Evolutionary conservation across 2,888 invertebrate species (phyloP).

Genomic region (Machimus atricapillus): DNA sequence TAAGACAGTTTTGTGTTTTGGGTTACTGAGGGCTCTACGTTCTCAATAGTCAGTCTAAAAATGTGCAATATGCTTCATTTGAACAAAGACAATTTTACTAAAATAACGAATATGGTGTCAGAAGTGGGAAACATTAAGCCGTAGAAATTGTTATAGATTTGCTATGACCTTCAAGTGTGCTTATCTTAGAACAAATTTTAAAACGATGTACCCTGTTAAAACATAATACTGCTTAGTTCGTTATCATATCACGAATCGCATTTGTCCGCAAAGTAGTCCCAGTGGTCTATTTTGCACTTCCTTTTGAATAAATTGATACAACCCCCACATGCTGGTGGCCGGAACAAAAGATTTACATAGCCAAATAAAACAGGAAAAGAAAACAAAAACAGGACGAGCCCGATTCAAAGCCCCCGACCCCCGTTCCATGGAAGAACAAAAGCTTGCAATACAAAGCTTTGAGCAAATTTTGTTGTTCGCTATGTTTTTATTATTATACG

Average conservation of each 20-base stretch:
- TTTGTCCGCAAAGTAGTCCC: background rate
- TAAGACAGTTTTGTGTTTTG: too few relatives aligned
- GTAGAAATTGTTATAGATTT: background rate
- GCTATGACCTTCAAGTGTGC: background rate
- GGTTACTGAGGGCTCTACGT: too few relatives aligned
- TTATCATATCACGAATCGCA: background rate
- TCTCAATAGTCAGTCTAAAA: too few relatives aligned
- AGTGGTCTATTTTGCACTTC: conserved; percentile 20
- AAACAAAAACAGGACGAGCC: background rate
- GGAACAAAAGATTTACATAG: conserved; percentile 19
- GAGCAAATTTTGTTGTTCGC: conserved; percentile 8
- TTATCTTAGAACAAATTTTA: background rate
- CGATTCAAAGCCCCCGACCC: conserved; percentile 18
- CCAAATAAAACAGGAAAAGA: conserved; percentile 21
- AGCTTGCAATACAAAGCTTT: conserved; percentile 33
- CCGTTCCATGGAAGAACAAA: background rate
- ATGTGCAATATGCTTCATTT: too few relatives aligned
- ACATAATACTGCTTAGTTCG: background rate
- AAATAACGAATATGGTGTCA: too few relatives aligned
- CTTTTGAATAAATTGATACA: conserved; percentile 30
- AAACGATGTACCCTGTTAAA: background rate
- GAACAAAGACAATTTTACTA: too few relatives aligned
- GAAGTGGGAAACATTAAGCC: too few relatives aligned
- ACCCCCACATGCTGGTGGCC: background rate
- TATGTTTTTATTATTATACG: conserved; percentile 1